Conservation (phyloP, 2,113 vertebrate genomes). For the Catharus bicknelli region DNA sequence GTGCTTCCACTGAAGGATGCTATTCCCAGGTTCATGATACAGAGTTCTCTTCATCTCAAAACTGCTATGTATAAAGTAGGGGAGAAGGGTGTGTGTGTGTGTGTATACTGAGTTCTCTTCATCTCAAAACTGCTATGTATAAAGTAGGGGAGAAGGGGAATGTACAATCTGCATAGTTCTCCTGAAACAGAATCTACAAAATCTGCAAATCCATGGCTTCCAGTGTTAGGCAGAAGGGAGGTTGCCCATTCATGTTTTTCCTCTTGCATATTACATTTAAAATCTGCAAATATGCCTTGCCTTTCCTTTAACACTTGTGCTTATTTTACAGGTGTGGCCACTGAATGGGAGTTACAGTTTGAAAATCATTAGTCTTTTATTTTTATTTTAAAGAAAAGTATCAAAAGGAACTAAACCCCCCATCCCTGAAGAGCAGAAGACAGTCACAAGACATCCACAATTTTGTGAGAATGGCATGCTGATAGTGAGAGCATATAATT, state of each 20-base stretch:
- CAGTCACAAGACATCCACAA: neutral
- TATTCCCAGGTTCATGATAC: neutral
- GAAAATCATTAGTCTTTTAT: neutral
- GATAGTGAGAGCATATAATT: neutral
- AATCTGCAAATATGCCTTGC: neutral
- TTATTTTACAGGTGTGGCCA: neutral
- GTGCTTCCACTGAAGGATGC: neutral
- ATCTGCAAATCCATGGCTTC: neutral
- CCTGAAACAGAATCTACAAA: neutral
- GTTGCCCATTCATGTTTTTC: neutral
- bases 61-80: neutral
- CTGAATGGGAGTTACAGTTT: neutral
- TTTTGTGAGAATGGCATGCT: neutral
- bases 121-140: neutral
- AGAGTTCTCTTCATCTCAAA: neutral
- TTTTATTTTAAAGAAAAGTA: neutral
- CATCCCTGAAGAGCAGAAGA: neutral
- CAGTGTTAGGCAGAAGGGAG: neutral
- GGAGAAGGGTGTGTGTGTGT: neutral
- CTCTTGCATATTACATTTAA: neutral
- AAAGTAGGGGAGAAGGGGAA: neutral
- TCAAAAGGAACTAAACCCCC: neutral
- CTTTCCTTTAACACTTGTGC: neutral
- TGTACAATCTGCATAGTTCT: neutral
- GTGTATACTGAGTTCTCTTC: neutral